Conservation (phyloP, 2,888 invertebrate genomes). For the Plebejus anna region DNA sequence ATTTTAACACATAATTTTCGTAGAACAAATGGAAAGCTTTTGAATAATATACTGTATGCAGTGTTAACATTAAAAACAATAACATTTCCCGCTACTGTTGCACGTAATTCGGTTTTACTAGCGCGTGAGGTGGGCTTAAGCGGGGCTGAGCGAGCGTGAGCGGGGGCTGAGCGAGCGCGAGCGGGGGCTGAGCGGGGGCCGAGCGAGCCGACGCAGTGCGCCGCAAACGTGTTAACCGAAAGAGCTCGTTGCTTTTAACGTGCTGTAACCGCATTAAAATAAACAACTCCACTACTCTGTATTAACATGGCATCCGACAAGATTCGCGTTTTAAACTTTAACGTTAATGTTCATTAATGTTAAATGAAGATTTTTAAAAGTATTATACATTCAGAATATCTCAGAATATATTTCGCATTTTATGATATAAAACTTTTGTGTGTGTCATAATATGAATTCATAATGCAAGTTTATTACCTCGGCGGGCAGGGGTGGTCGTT, state of each 20-base stretch:
- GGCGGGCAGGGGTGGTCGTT: slow-evolving; percentile 98
- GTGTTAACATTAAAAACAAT: slow-evolving; percentile 29
- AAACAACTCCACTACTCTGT: slow-evolving; percentile 31
- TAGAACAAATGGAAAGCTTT: not conserved
- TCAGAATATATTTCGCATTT: not conserved
- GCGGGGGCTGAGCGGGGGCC: not conserved
- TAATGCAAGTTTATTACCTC: slow-evolving; percentile 68
- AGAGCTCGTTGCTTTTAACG: slow-evolving; percentile 35
- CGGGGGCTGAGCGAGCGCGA: not conserved
- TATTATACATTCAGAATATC: not conserved
- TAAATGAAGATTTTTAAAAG: not conserved
- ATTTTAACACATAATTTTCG: not conserved
- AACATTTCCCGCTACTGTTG: not conserved
- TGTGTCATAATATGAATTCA: not conserved
- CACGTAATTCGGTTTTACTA: slow-evolving; percentile 20
- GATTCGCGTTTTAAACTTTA: slow-evolving; percentile 14
- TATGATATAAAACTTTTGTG: not conserved
- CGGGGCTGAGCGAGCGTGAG: not conserved
- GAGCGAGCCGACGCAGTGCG: not conserved
- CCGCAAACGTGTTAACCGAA: slow-evolving; percentile 39
- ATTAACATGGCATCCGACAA: slow-evolving; percentile 13
- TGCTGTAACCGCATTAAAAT: slow-evolving; percentile 36
- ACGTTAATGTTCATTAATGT: slow-evolving; percentile 7
- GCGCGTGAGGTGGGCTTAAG: not conserved
- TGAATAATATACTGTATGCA: slow-evolving; percentile 27